Evolutionary conservation across 2,113 vertebrate genomes (phyloP).

Genomic region (Onychorhynchus coronatus): DNA sequence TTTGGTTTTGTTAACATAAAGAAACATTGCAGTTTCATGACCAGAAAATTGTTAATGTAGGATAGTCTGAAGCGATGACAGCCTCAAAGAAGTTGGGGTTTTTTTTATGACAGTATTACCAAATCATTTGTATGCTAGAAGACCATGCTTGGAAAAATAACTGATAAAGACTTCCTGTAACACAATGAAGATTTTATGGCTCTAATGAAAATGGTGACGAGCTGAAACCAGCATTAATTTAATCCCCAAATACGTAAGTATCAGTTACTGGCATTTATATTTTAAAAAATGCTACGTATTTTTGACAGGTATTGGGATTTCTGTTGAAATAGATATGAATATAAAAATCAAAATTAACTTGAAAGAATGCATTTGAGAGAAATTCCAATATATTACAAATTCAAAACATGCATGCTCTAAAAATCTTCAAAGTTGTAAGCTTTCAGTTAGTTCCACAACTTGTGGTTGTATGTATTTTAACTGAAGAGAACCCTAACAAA

Average conservation of each 20-base stretch:
- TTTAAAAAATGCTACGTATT: neutral
- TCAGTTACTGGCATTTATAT: neutral
- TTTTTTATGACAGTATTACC: neutral
- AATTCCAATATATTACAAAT: neutral
- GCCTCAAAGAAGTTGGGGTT: neutral
- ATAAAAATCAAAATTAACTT: neutral
- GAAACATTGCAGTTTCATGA: neutral
- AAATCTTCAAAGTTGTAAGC: neutral
- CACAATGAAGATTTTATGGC: neutral
- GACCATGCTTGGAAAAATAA: neutral
- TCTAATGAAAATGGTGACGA: neutral
- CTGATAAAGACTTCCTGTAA: neutral
- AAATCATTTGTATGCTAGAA: neutral
- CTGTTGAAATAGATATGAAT: neutral
- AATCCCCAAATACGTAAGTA: neutral
- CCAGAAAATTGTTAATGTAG: neutral
- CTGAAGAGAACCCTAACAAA: neutral
- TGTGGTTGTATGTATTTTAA: neutral
- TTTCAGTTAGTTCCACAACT: slow-evolving; percentile 2
- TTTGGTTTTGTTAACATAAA: slow-evolving; percentile 35
- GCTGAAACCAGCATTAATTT: neutral
- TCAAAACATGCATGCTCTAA: neutral
- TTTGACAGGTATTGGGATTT: neutral
- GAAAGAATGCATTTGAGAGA: slow-evolving; percentile 5
- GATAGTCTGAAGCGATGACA: neutral